Percentiles rank a stretch among this genome's conserved stretches.
Evolutionary conservation across 2,888 invertebrate species (phyloP).

Genomic region (Iselma pallidipennis): DNA sequence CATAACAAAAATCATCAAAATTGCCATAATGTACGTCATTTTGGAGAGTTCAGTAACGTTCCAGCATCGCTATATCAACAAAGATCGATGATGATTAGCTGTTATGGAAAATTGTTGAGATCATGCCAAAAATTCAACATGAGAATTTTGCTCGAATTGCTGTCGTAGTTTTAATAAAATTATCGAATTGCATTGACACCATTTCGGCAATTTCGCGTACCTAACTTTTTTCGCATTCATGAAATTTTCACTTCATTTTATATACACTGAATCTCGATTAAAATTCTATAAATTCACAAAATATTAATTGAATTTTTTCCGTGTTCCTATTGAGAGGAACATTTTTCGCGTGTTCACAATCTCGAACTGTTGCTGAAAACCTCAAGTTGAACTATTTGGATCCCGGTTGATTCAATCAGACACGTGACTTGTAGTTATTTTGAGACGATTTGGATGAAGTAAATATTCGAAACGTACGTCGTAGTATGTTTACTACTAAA

Average conservation of each 20-base stretch:
- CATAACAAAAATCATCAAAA: constrained; percentile 13
- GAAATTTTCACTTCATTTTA: neutral
- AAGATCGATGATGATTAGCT: neutral
- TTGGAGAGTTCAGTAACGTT: neutral
- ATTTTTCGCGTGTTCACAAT: constrained; percentile 34
- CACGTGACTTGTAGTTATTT: constrained; percentile 46
- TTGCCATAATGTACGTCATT: constrained; percentile 19
- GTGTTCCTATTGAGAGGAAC: constrained; percentile 26
- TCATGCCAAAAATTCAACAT: constrained; percentile 8
- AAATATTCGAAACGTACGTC: constrained; percentile 48
- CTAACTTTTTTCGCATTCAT: neutral
- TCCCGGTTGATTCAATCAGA: constrained; percentile 33
- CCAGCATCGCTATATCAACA: neutral
- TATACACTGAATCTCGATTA: neutral
- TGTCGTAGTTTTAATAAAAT: neutral
- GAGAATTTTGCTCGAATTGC: neutral
- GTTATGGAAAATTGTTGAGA: constrained; percentile 4
- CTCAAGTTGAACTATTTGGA: constrained; percentile 34
- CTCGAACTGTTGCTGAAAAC: constrained; percentile 42
- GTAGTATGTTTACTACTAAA: constrained; percentile 37
- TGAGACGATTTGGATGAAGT: constrained; percentile 41
- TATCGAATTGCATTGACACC: neutral
- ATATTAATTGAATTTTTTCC: neutral
- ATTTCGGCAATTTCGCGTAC: neutral
- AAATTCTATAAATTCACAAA: neutral